A percentile compares a stretch with the other conserved stretches of the same genome.
Conservation (phyloP, 2,113 vertebrate genomes). For the Vanacampus margaritifer region DNA sequence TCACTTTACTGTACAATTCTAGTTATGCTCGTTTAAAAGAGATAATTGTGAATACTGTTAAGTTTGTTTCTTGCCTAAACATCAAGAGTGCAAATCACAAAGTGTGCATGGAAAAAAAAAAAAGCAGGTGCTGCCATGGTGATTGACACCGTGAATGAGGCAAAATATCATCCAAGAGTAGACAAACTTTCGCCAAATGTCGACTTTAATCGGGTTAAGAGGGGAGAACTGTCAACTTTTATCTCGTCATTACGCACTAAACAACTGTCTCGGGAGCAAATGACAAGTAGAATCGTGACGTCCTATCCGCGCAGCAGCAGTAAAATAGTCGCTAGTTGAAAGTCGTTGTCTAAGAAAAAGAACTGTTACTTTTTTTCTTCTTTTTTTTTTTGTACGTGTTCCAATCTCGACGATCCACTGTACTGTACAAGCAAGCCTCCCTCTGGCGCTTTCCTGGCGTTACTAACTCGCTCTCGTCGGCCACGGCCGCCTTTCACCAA, state of each 20-base stretch:
- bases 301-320: background rate
- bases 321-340: background rate
- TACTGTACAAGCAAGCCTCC: conserved; percentile 54
- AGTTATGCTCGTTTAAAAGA: background rate
- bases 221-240: background rate
- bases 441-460: conserved; percentile 58
- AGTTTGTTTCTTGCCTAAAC: background rate
- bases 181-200: background rate
- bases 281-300: background rate
- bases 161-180: background rate
- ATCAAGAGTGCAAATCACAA: background rate
- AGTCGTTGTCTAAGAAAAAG: background rate
- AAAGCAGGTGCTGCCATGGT: background rate
- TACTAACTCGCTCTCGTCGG: conserved; percentile 30
- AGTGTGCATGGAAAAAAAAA: background rate
- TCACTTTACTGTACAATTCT: background rate
- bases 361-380: no score
- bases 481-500: conserved; percentile 52
- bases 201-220: background rate
- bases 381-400: conserved; percentile 10
- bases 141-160: background rate
- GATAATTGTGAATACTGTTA: background rate
- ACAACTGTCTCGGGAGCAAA: background rate
- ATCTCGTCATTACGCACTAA: background rate
- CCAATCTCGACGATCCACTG: conserved; percentile 33